These are phyloP conservation scores for Bellardia pandia DNA, from an alignment of 2,888 invertebrate species.

Conservation along the genomic window DNA sequence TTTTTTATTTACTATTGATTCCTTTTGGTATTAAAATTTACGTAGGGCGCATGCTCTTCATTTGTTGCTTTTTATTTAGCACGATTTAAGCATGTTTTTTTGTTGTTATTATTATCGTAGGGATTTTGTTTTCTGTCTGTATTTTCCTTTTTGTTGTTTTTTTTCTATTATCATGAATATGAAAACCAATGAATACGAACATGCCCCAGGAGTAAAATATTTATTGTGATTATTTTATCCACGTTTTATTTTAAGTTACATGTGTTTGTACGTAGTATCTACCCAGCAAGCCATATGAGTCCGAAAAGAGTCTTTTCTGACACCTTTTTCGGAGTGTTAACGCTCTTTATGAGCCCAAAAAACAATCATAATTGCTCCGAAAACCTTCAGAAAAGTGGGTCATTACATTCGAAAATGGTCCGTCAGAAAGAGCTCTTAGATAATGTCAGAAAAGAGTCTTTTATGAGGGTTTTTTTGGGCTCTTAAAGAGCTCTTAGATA, in stretches of 20 bases:
- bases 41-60: constrained; percentile 49
- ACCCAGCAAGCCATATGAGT: no score
- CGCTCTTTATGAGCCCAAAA: no score
- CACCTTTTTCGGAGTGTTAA: no score
- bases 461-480: no score
- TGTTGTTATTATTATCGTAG: constrained; percentile 1
- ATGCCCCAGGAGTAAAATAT: constrained; percentile 39
- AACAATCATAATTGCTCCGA: no score
- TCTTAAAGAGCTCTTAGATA: no score
- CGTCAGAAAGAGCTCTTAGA: no score
- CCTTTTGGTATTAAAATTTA: neutral
- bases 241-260: neutral
- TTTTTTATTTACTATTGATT: neutral
- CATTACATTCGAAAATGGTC: no score
- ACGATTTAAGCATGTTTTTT: constrained; percentile 15
- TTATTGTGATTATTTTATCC: constrained; percentile 22
- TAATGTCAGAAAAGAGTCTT: no score
- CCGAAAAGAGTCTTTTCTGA: no score
- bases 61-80: constrained; percentile 33
- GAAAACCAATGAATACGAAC: neutral
- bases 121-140: constrained; percentile 19
- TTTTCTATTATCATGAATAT: neutral
- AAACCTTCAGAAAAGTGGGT: no score
- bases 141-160: neutral
- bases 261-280: no score